These are phyloP conservation scores for Sminthurides bifidus DNA, from an alignment of 1,140 invertebrate genomes.

Conservation along the genomic window DNA sequence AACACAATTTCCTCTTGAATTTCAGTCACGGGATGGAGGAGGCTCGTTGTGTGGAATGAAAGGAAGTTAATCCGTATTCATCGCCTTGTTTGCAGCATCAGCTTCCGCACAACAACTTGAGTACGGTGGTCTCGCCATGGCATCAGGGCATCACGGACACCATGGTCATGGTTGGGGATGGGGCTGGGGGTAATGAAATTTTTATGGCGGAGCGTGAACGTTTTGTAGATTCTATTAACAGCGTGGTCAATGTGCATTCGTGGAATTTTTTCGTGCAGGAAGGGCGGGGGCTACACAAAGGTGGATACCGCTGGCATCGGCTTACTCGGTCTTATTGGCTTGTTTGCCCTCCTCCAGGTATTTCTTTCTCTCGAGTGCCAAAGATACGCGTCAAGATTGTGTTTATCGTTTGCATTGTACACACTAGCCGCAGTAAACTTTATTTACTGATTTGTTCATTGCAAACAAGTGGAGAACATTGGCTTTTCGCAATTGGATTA, in stretches of 20 bases:
- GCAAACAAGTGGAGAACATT: background rate
- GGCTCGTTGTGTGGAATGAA: too few species aligned
- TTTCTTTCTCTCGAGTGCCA: background rate
- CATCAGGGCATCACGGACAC: slow-evolving; percentile 6
- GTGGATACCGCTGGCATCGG: slow-evolving; percentile 14
- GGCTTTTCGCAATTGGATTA: background rate
- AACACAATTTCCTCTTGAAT: background rate
- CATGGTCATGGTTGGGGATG: slow-evolving; percentile 9
- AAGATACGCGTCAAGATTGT: background rate
- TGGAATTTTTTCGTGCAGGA: background rate
- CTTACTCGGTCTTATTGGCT: slow-evolving; percentile 23
- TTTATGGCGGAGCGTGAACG: background rate
- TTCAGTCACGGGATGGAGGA: too few species aligned
- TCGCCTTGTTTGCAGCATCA: background rate
- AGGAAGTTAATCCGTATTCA: background rate
- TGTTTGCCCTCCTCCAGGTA: slow-evolving; percentile 23
- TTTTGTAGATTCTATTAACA: background rate
- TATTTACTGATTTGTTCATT: background rate
- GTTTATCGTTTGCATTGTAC: background rate
- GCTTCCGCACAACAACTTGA: background rate
- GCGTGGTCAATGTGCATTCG: background rate
- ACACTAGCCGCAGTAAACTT: background rate
- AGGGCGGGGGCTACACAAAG: background rate
- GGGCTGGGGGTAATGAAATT: background rate
- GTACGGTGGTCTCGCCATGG: slow-evolving; percentile 16